Base-by-base conservation (phyloP, 92 coral and sea anemone genomes). In the Phenganax subtilis region DNA sequence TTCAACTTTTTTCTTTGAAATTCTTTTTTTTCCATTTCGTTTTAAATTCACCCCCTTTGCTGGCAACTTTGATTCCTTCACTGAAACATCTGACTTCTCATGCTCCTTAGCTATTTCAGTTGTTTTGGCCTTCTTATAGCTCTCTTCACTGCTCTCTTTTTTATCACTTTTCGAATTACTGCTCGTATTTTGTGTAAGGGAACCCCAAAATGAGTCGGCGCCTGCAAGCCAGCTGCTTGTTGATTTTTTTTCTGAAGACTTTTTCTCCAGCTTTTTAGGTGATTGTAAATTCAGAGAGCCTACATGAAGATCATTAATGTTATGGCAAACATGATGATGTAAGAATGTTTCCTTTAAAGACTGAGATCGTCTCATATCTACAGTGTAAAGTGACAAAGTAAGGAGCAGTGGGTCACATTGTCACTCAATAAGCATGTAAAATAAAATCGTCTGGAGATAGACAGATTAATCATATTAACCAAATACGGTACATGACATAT, bases 151-250 rank as follows among this genome's bases (percentile, higher is more conserved):
- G 11, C 1, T 4, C 12, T 63, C 37, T 6, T 7, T 25, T 10
- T 8, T 27, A 27, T 62, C 57, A 14, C 37, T 77, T 12, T 62
- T 25, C 28, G 11, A 3, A 10, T 60, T 64, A 56, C 51, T 9
- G 8, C n/a, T 17, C 2, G 7, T 60, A 59, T 79, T 30, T 52
- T 61, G 51, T 10, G 59, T 17, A 29, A 76, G 30, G 53, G 81
- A 76, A 12, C 81, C 56, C 81, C 81, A 76, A 76, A 76, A 76
- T 57, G 81, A 76, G 60, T 76, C 81, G 12, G 53, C 81, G 17
- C 80, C 80, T 1, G 80, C 55, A 27, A 75, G 62, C 81, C 81
- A 76, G 60, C 81, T 57, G 17, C 70, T 14, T n/a, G 81, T 57
- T 12, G 69, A 57, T 10, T 57, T 76, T 31, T 58, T 10, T 11